phyloP scores from a whole-genome alignment of 2,888 invertebrate species.

The Parascotia fuliginaria region DNA sequence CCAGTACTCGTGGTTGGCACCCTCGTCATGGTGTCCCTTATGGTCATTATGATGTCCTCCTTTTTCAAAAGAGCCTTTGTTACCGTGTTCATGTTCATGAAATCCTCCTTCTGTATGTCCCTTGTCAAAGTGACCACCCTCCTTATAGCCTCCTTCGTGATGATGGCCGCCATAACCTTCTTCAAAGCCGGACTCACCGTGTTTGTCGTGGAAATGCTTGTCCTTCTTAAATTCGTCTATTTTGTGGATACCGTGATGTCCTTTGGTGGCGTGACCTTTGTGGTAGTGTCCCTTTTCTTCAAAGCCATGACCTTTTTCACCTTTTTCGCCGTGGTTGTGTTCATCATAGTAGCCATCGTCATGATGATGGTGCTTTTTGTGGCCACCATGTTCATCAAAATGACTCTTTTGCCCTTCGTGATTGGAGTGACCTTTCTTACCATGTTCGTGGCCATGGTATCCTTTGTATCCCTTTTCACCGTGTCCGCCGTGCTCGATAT shows the following conservation, averaged over 20 bases:
- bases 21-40: conserved; percentile 91
- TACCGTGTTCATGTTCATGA: conserved; percentile 91
- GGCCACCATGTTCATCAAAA: conserved; percentile 86
- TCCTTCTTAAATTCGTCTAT: conserved; percentile 94
- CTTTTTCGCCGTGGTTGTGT: conserved; percentile 88
- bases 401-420: conserved; percentile 87
- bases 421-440: conserved; percentile 89
- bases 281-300: conserved; percentile 89
- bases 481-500: conserved; percentile 87
- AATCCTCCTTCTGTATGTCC: conserved; percentile 91
- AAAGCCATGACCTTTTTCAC: conserved; percentile 85
- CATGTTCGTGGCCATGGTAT: conserved; percentile 88
- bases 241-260: conserved; percentile 94
- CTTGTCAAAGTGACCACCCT: conserved; percentile 92
- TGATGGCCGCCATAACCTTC: conserved; percentile 92
- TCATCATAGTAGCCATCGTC: conserved; percentile 88
- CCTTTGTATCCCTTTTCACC: conserved; percentile 90
- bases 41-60: conserved; percentile 92
- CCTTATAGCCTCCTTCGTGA: conserved; percentile 90
- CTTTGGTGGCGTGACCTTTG: conserved; percentile 94
- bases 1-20: conserved; percentile 90
- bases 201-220: conserved; percentile 94
- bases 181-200: conserved; percentile 92
- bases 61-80: conserved; percentile 91
- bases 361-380: conserved; percentile 88